Evolutionary conservation across 2,888 invertebrate genomes (phyloP), one percentile per base, ranked within the genome.

Genomic region (Girardia tigrina): DNA sequence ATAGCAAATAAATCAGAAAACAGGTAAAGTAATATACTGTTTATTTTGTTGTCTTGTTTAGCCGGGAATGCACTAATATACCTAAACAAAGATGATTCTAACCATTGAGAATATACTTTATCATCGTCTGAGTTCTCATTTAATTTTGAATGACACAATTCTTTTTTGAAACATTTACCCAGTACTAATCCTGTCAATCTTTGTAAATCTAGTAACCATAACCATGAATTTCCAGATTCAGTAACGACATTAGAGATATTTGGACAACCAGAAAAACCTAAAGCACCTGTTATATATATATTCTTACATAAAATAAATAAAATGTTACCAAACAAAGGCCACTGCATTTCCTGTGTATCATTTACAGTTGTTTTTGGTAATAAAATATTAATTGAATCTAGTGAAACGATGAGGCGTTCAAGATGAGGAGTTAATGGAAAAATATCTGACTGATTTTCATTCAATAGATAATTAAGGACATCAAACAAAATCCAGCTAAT

Each of bases 171-270:
- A 4, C n/a, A 2, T 20, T 56, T 56, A 12, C 56, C 56, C 23
- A 56, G 23, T n/a, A 56, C 56, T n/a, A 56, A 56, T 56, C 56
- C 56, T 2, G 56, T 2, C n/a, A 56, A 56, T 56, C 56, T n/a
- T n/a, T 56, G 56, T 56, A 56, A n/a, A n/a, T 56, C 56, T 56
- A 56, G 23, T 56, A 56, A 16, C 56, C 56, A 56, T 23, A 56
- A 8, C 56, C 56, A 56, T 20, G 56, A 56, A 12, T 6, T 20
- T 2, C 56, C 56, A 8, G 56, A 23, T 56, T 56, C 56, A n/a
- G 56, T n/a, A 56, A 56, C 56, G 23, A 56, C n/a, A n/a, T 56
- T 56, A 8, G 56, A 56, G 4, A 23, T 56, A 56, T 56, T 56
- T 12, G 56, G 56, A 56, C 4, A 56, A 56, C 8, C 56, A 6